Evolutionary conservation across 2,797 vertebrate genomes (phyloP).

Genomic region (Spizella passerina): DNA sequence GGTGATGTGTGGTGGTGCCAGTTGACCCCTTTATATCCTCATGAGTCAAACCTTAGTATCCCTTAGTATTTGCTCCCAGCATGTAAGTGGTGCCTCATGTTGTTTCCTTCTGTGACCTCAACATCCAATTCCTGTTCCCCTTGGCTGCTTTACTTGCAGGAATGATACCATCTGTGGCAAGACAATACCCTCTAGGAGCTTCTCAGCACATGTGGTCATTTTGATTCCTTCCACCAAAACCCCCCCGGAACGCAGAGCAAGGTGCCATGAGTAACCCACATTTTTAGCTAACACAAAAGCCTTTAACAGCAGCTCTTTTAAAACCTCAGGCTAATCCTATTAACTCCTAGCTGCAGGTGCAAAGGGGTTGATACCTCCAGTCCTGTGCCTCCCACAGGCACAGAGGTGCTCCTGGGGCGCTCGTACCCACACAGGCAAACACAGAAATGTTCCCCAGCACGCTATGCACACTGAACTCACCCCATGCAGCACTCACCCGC

Average conservation of each 20-base stretch:
- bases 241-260: neutral
- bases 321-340: slow-evolving; percentile 43
- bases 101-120: slow-evolving; percentile 51
- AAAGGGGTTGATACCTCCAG: neutral
- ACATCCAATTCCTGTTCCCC: slow-evolving; percentile 44
- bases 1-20: slow-evolving; percentile 25
- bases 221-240: neutral
- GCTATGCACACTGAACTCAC: neutral
- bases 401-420: neutral
- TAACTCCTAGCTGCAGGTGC: slow-evolving; percentile 5
- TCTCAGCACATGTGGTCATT: neutral
- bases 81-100: slow-evolving; percentile 29
- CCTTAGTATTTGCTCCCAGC: slow-evolving; percentile 59
- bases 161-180: slow-evolving; percentile 34
- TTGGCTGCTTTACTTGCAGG: slow-evolving; percentile 23
- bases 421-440: neutral
- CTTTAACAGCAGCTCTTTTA: slow-evolving; percentile 1
- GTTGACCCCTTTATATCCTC: slow-evolving; percentile 28
- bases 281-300: slow-evolving; percentile 7
- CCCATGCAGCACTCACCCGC: neutral
- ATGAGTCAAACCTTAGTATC: slow-evolving; percentile 19
- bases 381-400: neutral
- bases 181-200: slow-evolving; percentile 34
- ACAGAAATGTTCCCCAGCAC: neutral
- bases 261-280: neutral